Evolutionary conservation across 1,140 invertebrate genomes (phyloP), one percentile per base, ranked within the genome.

Genomic region (Choristoneura fumiferana): DNA sequence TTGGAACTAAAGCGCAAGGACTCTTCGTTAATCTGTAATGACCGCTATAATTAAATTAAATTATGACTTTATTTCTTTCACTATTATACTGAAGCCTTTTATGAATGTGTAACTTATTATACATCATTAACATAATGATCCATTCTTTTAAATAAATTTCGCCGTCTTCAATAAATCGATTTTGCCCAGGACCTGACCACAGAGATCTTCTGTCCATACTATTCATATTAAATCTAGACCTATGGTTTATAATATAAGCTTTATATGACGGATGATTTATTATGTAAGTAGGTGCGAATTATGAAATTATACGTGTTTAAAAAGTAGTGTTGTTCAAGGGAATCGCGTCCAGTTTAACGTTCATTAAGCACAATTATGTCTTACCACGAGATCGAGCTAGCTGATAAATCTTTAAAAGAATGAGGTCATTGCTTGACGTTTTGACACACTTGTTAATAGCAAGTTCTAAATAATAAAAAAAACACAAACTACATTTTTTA

Each of bases 51-150:
- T 29, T 29, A 29, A 29, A 29, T 29, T 29, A 29, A 29, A 29
- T 29, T 29, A 29, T 29, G 22, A 29, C 22, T 49, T 22, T 33
- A 49, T 22, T 49, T 29, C 18, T n/a, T 29, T 29, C 22, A 29
- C 22, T 29, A 29, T 29, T 3, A 29, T 29, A 3, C 22, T 6
- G 35, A 18, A 52, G 62, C 35, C 34, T 62, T 52, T 55, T 37
- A n/a, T n/a, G n/a, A n/a, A n/a, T n/a, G n/a, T n/a, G n/a, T n/a
- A n/a, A n/a, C n/a, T n/a, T n/a, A 54, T 62, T 66, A 62, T 35
- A 22, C 52, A 45, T 65, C 54, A 69, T 76, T 76, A 66, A 58
- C 66, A 71, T 73, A 76, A 76, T 73, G 61, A 71, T 54, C 63
- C 54, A 76, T 76, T 76, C 57, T 76, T 70, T 64, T 56, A 60